Evolutionary conservation across 2,888 invertebrate species (phyloP), one percentile per base, ranked within the genome.

Genomic region (Rhamnusium bicolor): DNA sequence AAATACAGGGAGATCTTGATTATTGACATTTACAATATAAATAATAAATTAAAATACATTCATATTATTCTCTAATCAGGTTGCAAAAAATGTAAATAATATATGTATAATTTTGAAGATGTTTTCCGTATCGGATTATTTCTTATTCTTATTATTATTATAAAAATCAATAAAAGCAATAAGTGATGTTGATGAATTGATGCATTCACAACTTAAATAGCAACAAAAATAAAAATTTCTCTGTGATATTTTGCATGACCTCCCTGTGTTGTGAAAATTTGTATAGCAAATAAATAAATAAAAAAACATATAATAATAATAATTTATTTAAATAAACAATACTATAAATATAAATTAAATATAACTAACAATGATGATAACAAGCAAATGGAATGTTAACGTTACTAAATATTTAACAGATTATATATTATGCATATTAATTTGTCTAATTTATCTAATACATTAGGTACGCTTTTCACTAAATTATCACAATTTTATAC

Each of bases 251-350:
- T n/a, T 24, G 6, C n/a, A 54, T n/a, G 54, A 54, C 24, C 24
- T 54, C 24, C 54, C 21, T 24, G 19, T 24, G 19, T 12, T n/a
- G 24, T 7, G n/a, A 40, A 40, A 40, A 19, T 18, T 16, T 27
- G 54, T 69, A 19, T 47, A 69, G 75, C 73, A 71, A 65, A 70
- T 49, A 40, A 69, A 77, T 58, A 75, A 70, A 73, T 74, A 73
- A 77, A 71, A 70, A 71, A 78, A 79, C 58, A 16, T 65, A 75
- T 74, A 69, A 60, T 69, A 76, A 79, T 72, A 76, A 63, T 54
- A 79, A 76, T 80, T 80, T 80, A 80, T 80, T 80, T 47, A 67
- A 79, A 79, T 73, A 74, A 78, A 79, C 67, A 79, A 78, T 76
- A 78, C 77, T 75, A 74, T 74, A 67, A 75, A 73, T 72, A 75